Evolutionary conservation across 2,888 invertebrate species (phyloP).

Genomic region (Gortyna flavago): DNA sequence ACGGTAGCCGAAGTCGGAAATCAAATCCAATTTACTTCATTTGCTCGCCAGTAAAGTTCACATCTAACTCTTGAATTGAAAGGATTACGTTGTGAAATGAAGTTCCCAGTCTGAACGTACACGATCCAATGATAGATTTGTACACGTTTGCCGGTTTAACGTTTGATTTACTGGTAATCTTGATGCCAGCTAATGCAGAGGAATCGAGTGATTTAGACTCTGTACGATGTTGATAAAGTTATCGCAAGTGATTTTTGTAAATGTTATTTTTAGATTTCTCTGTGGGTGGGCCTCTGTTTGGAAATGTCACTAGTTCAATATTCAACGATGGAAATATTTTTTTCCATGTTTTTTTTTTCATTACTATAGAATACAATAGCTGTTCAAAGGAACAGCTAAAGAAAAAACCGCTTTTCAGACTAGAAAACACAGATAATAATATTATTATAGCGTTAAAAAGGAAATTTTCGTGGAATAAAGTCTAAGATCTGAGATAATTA

Average conservation of each 20-base stretch:
- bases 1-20: slow-evolving; percentile 84
- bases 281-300: neutral
- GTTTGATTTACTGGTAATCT: slow-evolving; percentile 68
- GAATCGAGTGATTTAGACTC: slow-evolving; percentile 58
- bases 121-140: slow-evolving; percentile 69
- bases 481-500: neutral
- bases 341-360: neutral
- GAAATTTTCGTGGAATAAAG: neutral
- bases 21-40: slow-evolving; percentile 89
- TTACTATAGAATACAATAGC: neutral
- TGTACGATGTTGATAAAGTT: slow-evolving; percentile 38
- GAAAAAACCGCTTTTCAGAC: neutral
- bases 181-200: slow-evolving; percentile 58
- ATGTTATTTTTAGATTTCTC: slow-evolving; percentile 18
- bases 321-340: neutral
- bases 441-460: neutral
- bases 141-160: slow-evolving; percentile 69
- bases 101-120: slow-evolving; percentile 70
- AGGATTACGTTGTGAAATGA: slow-evolving; percentile 83
- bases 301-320: neutral
- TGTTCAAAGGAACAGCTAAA: too few relatives aligned
- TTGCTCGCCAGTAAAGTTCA: slow-evolving; percentile 87
- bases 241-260: slow-evolving; percentile 10
- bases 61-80: slow-evolving; percentile 85
- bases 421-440: neutral